Percentiles rank a stretch among this genome's conserved stretches.
phyloP scores from a whole-genome alignment of 2,797 vertebrate genomes.

The Phalloptychus januarius region DNA sequence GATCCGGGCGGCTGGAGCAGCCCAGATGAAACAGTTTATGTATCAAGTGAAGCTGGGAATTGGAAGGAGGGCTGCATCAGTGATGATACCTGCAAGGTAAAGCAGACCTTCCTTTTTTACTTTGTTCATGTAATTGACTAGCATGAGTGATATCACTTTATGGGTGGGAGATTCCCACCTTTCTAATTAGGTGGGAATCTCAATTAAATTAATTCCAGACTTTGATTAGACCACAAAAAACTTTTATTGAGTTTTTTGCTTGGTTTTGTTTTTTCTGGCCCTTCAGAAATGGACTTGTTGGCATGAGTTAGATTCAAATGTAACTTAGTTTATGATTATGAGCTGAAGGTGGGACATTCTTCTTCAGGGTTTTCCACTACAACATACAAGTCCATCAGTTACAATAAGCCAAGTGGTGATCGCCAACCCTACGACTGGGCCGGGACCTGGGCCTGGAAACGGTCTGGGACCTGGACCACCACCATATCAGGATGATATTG shows the following conservation, averaged over 20 bases:
- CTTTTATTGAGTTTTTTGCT: background rate
- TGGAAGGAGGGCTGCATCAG: conserved; percentile 85
- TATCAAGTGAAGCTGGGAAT: conserved; percentile 69
- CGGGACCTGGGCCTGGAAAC: too few relatives aligned
- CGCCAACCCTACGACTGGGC: too few relatives aligned
- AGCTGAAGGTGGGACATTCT: background rate
- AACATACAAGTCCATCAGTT: background rate
- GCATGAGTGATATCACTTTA: background rate
- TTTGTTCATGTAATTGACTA: background rate
- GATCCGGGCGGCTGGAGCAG: conserved; percentile 60
- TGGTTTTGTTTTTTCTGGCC: background rate
- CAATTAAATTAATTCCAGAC: background rate
- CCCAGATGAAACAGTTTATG: conserved; percentile 51
- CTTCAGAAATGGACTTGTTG: background rate
- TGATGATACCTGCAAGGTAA: conserved; percentile 87
- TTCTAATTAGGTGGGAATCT: background rate
- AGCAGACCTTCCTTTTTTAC: background rate
- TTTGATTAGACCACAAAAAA: background rate
- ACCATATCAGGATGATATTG: background rate
- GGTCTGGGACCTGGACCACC: too few relatives aligned
- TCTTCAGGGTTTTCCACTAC: background rate
- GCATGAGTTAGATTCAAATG: background rate
- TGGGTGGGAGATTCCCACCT: too few relatives aligned
- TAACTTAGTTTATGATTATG: background rate
- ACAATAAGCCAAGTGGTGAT: background rate